Evolutionary conservation across 35 echinoderm and acorn worm species (phyloP).

Genomic region (Acanthaster planci): DNA sequence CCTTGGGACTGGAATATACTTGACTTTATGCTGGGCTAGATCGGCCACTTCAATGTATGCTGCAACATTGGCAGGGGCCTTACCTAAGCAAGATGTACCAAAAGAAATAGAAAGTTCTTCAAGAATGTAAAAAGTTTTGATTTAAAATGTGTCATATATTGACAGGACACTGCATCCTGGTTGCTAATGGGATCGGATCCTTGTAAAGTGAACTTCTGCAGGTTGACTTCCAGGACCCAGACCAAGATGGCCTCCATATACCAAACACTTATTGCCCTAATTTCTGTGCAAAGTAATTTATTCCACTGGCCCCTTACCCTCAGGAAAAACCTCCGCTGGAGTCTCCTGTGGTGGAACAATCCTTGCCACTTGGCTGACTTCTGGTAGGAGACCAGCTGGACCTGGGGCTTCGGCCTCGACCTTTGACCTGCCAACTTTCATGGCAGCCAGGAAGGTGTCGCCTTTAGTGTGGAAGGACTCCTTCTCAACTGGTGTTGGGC

Average conservation of each 20-base stretch:
- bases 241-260: no score
- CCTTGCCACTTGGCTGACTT: conserved; percentile 68
- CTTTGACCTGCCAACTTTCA: conserved; percentile 31
- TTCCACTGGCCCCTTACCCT: conserved; percentile 69
- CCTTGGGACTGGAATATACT: conserved; percentile 95
- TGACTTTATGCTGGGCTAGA: conserved; percentile 67
- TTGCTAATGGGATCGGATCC: no score
- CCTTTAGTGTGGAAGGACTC: neutral
- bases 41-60: conserved; percentile 78
- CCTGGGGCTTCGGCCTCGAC: neutral
- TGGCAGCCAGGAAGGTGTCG: conserved; percentile 25
- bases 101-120: neutral
- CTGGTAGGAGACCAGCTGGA: conserved; percentile 43
- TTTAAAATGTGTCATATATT: no score
- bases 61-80: conserved; percentile 45
- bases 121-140: no score
- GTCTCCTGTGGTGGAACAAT: conserved; percentile 57
- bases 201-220: no score
- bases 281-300: no score
- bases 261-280: no score
- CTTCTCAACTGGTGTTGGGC: conserved; percentile 11
- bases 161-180: no score
- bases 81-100: conserved; percentile 44
- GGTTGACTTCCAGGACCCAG: no score
- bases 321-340: conserved; percentile 75